phyloP scores from a whole-genome alignment of 2,888 invertebrate genomes.

The Synanthedon andrenaeformis region DNA sequence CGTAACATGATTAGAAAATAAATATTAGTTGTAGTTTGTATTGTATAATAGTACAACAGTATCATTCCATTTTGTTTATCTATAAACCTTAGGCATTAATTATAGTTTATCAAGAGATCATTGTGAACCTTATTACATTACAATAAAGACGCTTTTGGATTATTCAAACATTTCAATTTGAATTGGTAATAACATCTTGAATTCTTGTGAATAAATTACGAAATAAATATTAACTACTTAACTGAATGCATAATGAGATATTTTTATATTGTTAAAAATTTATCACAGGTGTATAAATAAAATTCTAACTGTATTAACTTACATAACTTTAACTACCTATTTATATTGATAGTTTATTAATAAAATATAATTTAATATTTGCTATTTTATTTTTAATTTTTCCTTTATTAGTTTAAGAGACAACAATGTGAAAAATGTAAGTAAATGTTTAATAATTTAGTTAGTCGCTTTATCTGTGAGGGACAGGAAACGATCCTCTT shows the following conservation, averaged over 20 bases:
- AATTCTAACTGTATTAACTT: slow-evolving; percentile 30
- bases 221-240: slow-evolving; percentile 3
- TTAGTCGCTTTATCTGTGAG: slow-evolving; percentile 18
- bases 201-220: background rate
- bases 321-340: slow-evolving; percentile 33
- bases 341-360: slow-evolving; percentile 39
- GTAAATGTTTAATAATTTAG: slow-evolving; percentile 1
- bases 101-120: too few species aligned
- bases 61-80: slow-evolving; percentile 32
- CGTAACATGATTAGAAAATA: slow-evolving; percentile 14
- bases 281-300: slow-evolving; percentile 39
- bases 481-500: slow-evolving; percentile 62
- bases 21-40: slow-evolving; percentile 12
- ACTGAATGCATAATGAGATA: slow-evolving; percentile 41
- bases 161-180: background rate
- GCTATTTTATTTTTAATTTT: slow-evolving; percentile 25
- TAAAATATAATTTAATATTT: slow-evolving; percentile 59
- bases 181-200: background rate
- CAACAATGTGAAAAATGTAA: background rate
- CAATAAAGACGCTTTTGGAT: background rate
- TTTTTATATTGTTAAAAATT: slow-evolving; percentile 63
- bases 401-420: background rate
- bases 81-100: background rate
- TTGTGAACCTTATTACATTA: background rate
- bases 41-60: slow-evolving; percentile 25